These are phyloP conservation scores for Drosophila basisetae DNA, from an alignment of 2,888 invertebrate species.

Conservation along the genomic window DNA sequence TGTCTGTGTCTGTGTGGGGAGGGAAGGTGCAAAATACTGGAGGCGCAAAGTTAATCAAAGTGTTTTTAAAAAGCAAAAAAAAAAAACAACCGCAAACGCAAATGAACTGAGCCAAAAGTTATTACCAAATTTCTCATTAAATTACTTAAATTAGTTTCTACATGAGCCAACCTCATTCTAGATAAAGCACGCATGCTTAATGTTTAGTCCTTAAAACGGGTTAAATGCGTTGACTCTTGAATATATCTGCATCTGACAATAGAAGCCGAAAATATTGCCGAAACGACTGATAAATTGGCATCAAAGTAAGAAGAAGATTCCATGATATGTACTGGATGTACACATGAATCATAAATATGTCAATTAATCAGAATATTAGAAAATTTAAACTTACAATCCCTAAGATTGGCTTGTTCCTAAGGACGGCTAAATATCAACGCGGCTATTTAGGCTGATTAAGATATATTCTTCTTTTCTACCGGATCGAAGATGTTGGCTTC, in stretches of 20 bases:
- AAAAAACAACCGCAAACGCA: slow-evolving; percentile 33
- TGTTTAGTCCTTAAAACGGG: too few relatives aligned
- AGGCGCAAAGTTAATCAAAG: slow-evolving; percentile 46
- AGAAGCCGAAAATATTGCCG: not conserved
- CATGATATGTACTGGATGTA: not conserved
- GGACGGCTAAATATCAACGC: not conserved
- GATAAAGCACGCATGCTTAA: too few relatives aligned
- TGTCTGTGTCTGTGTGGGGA: not conserved
- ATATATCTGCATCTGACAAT: not conserved
- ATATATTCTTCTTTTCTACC: not conserved
- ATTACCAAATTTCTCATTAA: slow-evolving; percentile 17
- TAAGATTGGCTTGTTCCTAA: too few relatives aligned
- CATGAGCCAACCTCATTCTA: not conserved
- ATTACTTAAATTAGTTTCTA: slow-evolving; percentile 9
- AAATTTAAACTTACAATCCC: too few relatives aligned
- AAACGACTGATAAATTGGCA: not conserved
- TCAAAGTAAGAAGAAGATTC: not conserved
- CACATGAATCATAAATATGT: not conserved
- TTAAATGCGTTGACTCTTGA: not conserved
- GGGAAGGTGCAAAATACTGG: not conserved
- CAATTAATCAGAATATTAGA: not conserved
- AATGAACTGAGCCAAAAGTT: slow-evolving; percentile 29
- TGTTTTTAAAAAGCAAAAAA: slow-evolving; percentile 24
- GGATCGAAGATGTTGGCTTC: not conserved
- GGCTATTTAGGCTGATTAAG: not conserved